Conservation (phyloP, 2,888 invertebrate species). For the Scaptodrosophila latifasciaeformis region DNA sequence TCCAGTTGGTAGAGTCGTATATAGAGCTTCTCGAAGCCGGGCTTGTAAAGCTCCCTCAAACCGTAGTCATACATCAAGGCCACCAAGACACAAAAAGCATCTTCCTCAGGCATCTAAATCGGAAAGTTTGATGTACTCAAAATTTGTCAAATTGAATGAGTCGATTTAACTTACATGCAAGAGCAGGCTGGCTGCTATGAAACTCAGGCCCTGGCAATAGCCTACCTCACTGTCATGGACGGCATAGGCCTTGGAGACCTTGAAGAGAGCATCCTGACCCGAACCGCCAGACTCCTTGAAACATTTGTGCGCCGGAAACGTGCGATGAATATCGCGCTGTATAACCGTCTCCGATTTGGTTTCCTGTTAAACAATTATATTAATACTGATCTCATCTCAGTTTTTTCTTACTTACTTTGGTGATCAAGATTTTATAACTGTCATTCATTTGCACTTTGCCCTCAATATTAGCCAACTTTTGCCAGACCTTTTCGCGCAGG, state of each 20-base stretch:
- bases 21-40: slow-evolving; percentile 97
- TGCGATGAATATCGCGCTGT: slow-evolving; percentile 96
- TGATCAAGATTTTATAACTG: slow-evolving; percentile 92
- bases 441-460: slow-evolving; percentile 91
- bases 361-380: slow-evolving; percentile 79
- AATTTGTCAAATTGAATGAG: background rate
- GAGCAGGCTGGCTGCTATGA: slow-evolving; percentile 95
- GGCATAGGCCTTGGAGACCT: slow-evolving; percentile 97
- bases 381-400: background rate
- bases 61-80: slow-evolving; percentile 98
- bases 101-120: slow-evolving; percentile 98
- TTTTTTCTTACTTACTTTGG: slow-evolving; percentile 81
- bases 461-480: slow-evolving; percentile 91
- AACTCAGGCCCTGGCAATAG: slow-evolving; percentile 99
- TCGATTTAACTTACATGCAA: slow-evolving; percentile 85
- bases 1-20: slow-evolving; percentile 96
- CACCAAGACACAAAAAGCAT: slow-evolving; percentile 97
- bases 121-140: no score
- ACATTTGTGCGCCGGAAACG: slow-evolving; percentile 98
- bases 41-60: slow-evolving; percentile 94
- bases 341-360: slow-evolving; percentile 96
- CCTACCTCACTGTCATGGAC: slow-evolving; percentile 98
- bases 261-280: slow-evolving; percentile 96
- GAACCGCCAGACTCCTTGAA: slow-evolving; percentile 95
- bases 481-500: slow-evolving; percentile 97